Base-by-base conservation (phyloP, 2,797 vertebrate genomes). In the Caiman crocodilus region DNA sequence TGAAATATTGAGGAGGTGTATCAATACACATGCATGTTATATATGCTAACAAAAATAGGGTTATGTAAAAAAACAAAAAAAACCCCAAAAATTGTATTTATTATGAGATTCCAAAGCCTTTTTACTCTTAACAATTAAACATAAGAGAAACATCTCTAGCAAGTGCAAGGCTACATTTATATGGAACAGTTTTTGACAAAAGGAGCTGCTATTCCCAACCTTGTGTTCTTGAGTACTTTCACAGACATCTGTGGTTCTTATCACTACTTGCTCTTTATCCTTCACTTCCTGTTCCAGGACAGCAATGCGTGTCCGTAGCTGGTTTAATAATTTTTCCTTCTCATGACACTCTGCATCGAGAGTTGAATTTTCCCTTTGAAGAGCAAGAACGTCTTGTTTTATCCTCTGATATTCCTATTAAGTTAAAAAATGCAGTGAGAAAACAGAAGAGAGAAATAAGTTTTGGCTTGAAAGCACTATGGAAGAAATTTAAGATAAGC, bases 211-310 rank as follows among this genome's bases (percentile, higher is more conserved):
- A 3, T 26, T 2, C 23, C 28, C 30, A 89, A 58, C 23, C 65
- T 95, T 79, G 12, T 92, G 84, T 28, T 95, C 18, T 73, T 90
- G 84, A 32, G 20, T 77, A 89, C 80, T 93, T 89, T 93, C 80
- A 76, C 55, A 94, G 23, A 65, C 13, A 61, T 92, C 76, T 63
- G 59, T 79, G 57, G 35, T 73, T 58, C 50, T 91, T 85, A 84
- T 83, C 4, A 92, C 42, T 4, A 80, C 60, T 69, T 92, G 56
- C 4, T 82, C 67, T 85, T 95, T 95, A 57, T 89, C 69, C 75
- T 94, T 95, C 20, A 92, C 58, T 91, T 96, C 87, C 80, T 93
- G 25, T 89, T 95, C 80, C 73, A 91, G n/a, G 57, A 65, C 81
- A 82, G 88, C 92, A 78, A 86, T 79, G 64, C 56, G 16, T 30